phyloP scores from a whole-genome alignment of 2,113 vertebrate species.

The Otis tarda region DNA sequence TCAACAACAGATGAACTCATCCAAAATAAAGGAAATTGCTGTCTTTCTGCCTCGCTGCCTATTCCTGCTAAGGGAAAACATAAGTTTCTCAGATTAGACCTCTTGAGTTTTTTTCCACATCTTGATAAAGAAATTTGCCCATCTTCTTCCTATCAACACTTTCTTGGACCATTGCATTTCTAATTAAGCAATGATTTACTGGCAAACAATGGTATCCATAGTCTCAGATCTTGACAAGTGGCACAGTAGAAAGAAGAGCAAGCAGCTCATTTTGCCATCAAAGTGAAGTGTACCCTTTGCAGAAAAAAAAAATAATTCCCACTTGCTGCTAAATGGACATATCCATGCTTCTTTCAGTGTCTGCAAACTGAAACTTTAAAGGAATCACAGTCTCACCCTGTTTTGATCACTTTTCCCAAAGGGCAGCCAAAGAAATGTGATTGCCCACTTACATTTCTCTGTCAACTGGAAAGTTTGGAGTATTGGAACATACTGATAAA shows the following conservation, averaged over 20 bases:
- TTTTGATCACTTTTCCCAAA: neutral
- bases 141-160: neutral
- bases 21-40: neutral
- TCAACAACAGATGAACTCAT: neutral
- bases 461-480: neutral
- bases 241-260: neutral
- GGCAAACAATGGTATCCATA: neutral
- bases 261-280: neutral
- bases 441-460: neutral
- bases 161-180: neutral
- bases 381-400: fast-evolving
- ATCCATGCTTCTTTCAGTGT: neutral
- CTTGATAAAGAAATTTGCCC: neutral
- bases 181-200: neutral
- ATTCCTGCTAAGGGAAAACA: neutral
- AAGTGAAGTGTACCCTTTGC: neutral
- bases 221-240: neutral
- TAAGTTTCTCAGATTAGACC: neutral
- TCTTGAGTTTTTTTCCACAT: neutral
- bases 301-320: neutral
- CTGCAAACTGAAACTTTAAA: neutral
- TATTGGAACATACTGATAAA: neutral
- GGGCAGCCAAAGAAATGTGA: neutral
- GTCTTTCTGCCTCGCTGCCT: neutral
- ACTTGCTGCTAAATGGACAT: neutral